Percentiles rank a stretch among this genome's conserved stretches.
phyloP scores from a whole-genome alignment of 2,797 vertebrate species.

The Sorex maritimensis region DNA sequence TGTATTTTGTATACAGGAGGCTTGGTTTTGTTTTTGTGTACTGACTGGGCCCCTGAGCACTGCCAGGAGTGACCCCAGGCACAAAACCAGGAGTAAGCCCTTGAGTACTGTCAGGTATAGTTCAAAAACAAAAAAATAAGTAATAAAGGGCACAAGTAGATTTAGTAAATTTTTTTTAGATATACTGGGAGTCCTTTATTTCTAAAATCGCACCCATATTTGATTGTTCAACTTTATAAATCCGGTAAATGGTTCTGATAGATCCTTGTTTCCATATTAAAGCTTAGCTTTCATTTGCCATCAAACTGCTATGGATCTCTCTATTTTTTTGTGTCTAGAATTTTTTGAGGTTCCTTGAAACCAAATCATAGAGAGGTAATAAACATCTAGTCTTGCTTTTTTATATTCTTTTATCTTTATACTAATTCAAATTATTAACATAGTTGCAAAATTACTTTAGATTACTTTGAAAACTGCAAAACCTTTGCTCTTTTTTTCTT shows the following conservation, averaged over 20 bases:
- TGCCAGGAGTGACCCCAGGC: too few species aligned
- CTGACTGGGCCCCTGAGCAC: too few species aligned
- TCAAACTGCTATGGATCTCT: conserved; percentile 19
- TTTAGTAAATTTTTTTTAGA: not conserved
- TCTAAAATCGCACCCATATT: conserved; percentile 35
- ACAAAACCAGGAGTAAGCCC: too few species aligned
- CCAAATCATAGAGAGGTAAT: not conserved
- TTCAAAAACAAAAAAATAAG: too few species aligned
- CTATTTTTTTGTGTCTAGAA: conserved; percentile 45
- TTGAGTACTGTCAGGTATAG: too few species aligned
- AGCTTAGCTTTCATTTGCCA: conserved; percentile 39
- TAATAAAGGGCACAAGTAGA: conserved; percentile 25
- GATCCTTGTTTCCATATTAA: conserved; percentile 61
- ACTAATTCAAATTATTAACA: conserved; percentile 63
- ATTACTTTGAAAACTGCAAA: conserved; percentile 62
- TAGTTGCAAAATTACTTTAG: conserved; percentile 10
- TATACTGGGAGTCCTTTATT: conserved; percentile 46
- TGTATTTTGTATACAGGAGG: too few species aligned
- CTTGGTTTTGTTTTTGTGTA: too few species aligned
- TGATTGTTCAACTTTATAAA: conserved; percentile 53
- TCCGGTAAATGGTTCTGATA: conserved; percentile 15
- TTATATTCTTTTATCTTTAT: conserved; percentile 50
- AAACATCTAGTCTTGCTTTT: conserved; percentile 50
- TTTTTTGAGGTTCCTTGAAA: conserved; percentile 35
- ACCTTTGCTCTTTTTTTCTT: conserved; percentile 50